Evolutionary conservation across 2,797 vertebrate species (phyloP), one percentile per base, ranked within the genome.

Genomic region (Podarcis lilfordi): DNA sequence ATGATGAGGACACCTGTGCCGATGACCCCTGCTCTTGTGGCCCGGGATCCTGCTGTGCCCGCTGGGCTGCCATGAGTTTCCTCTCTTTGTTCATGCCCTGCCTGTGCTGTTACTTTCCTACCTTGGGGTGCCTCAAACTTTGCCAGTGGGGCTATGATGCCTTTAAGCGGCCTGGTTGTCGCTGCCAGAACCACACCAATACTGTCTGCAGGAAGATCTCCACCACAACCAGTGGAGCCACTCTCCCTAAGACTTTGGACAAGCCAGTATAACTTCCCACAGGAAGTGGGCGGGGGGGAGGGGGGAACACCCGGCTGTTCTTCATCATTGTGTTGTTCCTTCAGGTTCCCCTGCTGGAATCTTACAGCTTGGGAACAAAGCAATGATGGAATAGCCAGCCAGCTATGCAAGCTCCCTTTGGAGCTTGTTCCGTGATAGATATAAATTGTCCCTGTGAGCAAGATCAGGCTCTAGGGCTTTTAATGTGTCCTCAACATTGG

Each of bases 31-130:
- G 99, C 96, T 98, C 99, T 93, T 99, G 98, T 4, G 95, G 97
- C 82, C 96, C 98, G 0, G 97, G 97, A 80, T 98, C 98, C 5
- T 98, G 98, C 91, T 98, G 98, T 0, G 96, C 98, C 93, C 98
- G 99, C 90, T 99, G 98, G 98, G 96, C 98, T 86, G 95, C 98
- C 94, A 99, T 99, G 98, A 97, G 98, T 78, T 92, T 98, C 86
- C 96, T 99, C 94, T 97, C 98, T 0, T 96, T 99, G 87, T 97
- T 98, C 96, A 97, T 99, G 96, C 99, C 99, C 96, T 99, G 99
- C 97, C 98, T 99, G 93, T 99, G 98, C 98, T 99, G 98, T 98
- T 99, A 99, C 96, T 98, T 98, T 89, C 98, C 98, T 40, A 98
- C 98, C 93, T 96, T 98, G 97, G 98, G 98, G 94, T 99, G 98